Evolutionary conservation across 2,113 vertebrate genomes (phyloP).

Genomic region (Pseudorasbora parva): DNA sequence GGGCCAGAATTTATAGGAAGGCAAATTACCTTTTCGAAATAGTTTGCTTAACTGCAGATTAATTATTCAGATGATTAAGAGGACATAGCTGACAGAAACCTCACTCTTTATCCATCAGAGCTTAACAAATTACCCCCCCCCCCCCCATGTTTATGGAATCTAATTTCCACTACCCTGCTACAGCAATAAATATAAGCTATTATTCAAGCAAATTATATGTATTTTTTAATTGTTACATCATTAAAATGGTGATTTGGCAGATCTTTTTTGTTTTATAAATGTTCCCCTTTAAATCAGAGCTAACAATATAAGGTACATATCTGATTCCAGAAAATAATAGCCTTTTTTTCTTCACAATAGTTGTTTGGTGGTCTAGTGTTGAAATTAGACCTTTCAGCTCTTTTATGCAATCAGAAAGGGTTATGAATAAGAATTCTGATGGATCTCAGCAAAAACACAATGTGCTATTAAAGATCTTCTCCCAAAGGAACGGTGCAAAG

Average conservation of each 20-base stretch:
- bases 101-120: constrained; percentile 59
- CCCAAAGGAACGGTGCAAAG: neutral
- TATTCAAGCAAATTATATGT: constrained; percentile 58
- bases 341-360: neutral
- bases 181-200: constrained; percentile 51
- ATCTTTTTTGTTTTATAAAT: neutral
- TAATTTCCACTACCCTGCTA: constrained; percentile 62
- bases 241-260: constrained; percentile 2
- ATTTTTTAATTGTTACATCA: constrained; percentile 26
- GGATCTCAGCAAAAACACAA: neutral
- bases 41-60: constrained; percentile 58
- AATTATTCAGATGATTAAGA: constrained; percentile 69
- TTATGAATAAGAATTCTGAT: neutral
- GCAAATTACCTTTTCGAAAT: constrained; percentile 53
- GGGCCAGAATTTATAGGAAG: constrained; percentile 5
- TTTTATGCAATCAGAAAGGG: neutral
- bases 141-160: constrained; percentile 66
- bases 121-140: constrained; percentile 69
- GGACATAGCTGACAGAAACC: constrained; percentile 59
- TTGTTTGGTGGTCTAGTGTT: neutral
- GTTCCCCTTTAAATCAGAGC: constrained; percentile 3
- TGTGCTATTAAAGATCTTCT: neutral
- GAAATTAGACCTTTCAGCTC: neutral
- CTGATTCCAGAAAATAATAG: neutral
- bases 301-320: neutral